Evolutionary conservation across 2,113 vertebrate genomes (phyloP).

Genomic region (Hippopotamus amphibius): DNA sequence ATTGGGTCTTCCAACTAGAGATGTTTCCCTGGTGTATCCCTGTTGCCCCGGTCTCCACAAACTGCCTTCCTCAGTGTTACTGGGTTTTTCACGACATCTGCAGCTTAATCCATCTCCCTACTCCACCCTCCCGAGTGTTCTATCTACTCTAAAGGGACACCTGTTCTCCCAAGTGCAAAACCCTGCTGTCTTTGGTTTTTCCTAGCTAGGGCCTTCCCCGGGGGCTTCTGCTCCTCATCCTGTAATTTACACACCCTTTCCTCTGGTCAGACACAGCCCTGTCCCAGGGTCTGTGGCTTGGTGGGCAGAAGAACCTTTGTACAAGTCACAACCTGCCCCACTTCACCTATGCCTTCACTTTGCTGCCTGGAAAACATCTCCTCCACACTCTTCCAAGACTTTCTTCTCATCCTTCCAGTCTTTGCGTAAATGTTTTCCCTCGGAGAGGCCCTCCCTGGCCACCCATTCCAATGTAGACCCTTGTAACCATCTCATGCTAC

Average conservation of each 20-base stretch:
- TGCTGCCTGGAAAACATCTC: not conserved
- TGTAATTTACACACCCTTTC: not conserved
- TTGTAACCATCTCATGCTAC: not conserved
- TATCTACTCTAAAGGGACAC: not conserved
- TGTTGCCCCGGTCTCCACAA: not conserved
- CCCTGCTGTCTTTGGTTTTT: not conserved
- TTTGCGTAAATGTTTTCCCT: not conserved
- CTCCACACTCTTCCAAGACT: not conserved
- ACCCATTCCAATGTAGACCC: not conserved
- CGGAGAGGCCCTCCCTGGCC: not conserved
- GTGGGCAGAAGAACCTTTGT: not conserved
- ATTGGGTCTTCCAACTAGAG: not conserved
- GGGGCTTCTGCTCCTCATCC: not conserved
- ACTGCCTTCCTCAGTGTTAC: not conserved
- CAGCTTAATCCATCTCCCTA: not conserved
- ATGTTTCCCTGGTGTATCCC: not conserved
- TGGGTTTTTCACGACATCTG: not conserved
- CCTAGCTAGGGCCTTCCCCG: not conserved
- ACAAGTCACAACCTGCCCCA: not conserved
- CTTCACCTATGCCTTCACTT: not conserved
- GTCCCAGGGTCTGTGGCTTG: rapidly evolving
- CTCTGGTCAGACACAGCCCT: not conserved
- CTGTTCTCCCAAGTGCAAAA: not conserved
- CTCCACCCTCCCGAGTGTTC: not conserved
- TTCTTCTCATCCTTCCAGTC: not conserved